A percentile compares a stretch with the other conserved stretches of the same genome.
Conservation (phyloP, 2,888 invertebrate species). For the Atrina japonica region DNA sequence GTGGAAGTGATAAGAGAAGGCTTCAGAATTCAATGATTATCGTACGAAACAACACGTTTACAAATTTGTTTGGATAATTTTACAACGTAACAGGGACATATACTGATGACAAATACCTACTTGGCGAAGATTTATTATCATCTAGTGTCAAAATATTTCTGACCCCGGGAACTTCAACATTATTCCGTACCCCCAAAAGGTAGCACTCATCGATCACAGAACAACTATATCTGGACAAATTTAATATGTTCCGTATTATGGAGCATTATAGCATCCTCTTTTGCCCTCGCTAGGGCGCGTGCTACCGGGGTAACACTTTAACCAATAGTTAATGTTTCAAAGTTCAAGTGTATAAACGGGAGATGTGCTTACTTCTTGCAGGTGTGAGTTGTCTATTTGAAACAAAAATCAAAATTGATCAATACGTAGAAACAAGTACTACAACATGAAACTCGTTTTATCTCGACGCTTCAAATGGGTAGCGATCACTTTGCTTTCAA, state of each 20-base stretch:
- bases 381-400: slow-evolving; percentile 20
- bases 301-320: slow-evolving; percentile 12
- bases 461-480: slow-evolving; percentile 9
- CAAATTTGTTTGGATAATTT: slow-evolving; percentile 37
- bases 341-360: slow-evolving; percentile 25
- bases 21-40: slow-evolving; percentile 29
- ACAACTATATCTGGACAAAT: too few relatives aligned
- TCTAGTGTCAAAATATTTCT: slow-evolving; percentile 34
- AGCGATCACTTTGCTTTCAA: not conserved
- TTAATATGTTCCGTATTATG: too few relatives aligned
- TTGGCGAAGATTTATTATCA: slow-evolving; percentile 39
- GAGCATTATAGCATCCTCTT: too few relatives aligned
- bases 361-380: slow-evolving; percentile 17
- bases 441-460: slow-evolving; percentile 27
- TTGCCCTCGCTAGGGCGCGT: too few relatives aligned
- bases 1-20: slow-evolving; percentile 22
- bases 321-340: slow-evolving; percentile 16
- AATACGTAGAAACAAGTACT: slow-evolving; percentile 27
- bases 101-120: slow-evolving; percentile 39
- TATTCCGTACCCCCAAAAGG: too few relatives aligned
- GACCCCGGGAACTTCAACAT: slow-evolving; percentile 22
- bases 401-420: slow-evolving; percentile 7
- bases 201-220: too few relatives aligned
- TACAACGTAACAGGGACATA: slow-evolving; percentile 24
- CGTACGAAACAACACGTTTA: slow-evolving; percentile 30